Conservation (phyloP, 2,888 invertebrate species). For the Caenorhabditis afra region DNA sequence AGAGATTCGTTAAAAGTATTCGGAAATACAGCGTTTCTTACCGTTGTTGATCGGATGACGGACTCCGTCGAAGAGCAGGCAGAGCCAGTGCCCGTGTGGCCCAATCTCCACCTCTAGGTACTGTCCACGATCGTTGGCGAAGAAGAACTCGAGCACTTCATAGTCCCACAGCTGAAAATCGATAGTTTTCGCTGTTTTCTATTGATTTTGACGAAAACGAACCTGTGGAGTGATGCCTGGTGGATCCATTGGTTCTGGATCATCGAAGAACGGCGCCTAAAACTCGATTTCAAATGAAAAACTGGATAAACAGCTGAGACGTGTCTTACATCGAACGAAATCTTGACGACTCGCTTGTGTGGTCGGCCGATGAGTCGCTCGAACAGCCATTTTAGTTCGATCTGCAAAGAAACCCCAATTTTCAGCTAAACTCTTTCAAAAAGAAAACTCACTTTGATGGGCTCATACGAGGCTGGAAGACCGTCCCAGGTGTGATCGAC, state of each 20-base stretch:
- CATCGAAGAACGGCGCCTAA: conserved; percentile 79
- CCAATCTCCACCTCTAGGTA: conserved; percentile 83
- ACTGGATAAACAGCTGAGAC: no score
- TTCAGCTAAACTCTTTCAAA: no score
- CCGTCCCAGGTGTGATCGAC: conserved; percentile 79
- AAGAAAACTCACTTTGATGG: conserved; percentile 63
- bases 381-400: conserved; percentile 78
- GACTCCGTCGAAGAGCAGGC: conserved; percentile 82
- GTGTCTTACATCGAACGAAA: conserved; percentile 64
- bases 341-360: conserved; percentile 77
- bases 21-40: no score
- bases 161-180: conserved; percentile 78
- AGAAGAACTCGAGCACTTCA: conserved; percentile 83
- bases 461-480: conserved; percentile 74
- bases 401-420: conserved; percentile 37
- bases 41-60: conserved; percentile 82
- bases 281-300: no score
- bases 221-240: conserved; percentile 75
- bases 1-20: background rate
- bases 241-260: conserved; percentile 76
- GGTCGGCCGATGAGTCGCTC: conserved; percentile 74
- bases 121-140: conserved; percentile 82
- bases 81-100: conserved; percentile 82
- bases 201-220: conserved; percentile 11
- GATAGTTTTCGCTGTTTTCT: background rate